These are phyloP conservation scores for Acronicta aceris DNA, from an alignment of 2,888 invertebrate species.

Conservation along the genomic window DNA sequence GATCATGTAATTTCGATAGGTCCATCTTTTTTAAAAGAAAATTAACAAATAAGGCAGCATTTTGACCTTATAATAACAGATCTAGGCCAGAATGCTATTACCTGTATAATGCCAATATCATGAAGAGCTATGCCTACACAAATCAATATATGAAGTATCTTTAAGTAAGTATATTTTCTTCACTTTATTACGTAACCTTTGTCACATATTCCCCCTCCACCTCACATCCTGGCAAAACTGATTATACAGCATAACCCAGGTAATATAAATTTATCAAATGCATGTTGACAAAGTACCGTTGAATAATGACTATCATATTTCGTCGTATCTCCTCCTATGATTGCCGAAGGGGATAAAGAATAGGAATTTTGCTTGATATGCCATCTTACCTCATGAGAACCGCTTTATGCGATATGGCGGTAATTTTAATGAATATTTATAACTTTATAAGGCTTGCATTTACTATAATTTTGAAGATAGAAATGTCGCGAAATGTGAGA, in stretches of 20 bases:
- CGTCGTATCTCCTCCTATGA: slow-evolving; percentile 81
- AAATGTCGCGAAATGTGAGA: slow-evolving; percentile 37
- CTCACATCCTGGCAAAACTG: slow-evolving; percentile 58
- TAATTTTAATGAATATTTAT: slow-evolving; percentile 84
- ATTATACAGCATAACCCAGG: slow-evolving; percentile 71
- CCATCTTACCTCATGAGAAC: slow-evolving; percentile 64
- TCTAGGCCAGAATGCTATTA: too few relatives aligned
- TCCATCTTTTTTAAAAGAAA: too few relatives aligned
- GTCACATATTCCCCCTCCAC: slow-evolving; percentile 19
- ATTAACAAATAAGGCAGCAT: too few relatives aligned
- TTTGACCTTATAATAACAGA: too few relatives aligned
- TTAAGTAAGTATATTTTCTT: slow-evolving; percentile 13
- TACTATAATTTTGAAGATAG: slow-evolving; percentile 67
- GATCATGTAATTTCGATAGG: too few relatives aligned
- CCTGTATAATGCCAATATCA: too few relatives aligned
- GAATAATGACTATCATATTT: slow-evolving; percentile 85
- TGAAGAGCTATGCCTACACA: too few relatives aligned
- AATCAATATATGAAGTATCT: too few relatives aligned
- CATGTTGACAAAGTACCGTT: slow-evolving; percentile 80
- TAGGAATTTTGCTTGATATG: slow-evolving; percentile 75
- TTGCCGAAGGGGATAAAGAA: slow-evolving; percentile 80
- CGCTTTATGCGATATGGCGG: slow-evolving; percentile 67
- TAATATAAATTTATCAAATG: slow-evolving; percentile 80
- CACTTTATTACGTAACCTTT: slow-evolving; percentile 23
- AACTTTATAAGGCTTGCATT: slow-evolving; percentile 78